Base-by-base conservation (phyloP, 2,113 vertebrate species). In the Leucopsar rothschildi region DNA sequence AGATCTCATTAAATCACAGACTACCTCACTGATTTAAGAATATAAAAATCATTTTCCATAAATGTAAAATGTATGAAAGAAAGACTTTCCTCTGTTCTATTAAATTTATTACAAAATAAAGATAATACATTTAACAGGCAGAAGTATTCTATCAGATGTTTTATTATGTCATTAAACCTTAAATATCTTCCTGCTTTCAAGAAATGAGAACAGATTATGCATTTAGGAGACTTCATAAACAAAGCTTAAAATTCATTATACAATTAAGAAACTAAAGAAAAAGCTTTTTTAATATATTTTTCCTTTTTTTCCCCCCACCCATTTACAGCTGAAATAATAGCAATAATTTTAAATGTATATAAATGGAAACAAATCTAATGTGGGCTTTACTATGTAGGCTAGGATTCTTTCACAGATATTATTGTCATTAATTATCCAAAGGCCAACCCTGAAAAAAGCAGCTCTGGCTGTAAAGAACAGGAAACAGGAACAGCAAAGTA, bases 1-100 rank as follows among this genome's bases (percentile, higher is more conserved):
- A 81, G 39, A n/a, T 95, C 49, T 97, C 76, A 69, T 92, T 94
- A 96, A 97, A 86, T 73, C 66, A 57, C 9, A 72, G n/a, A 19
- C 22, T 73, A 69, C 22, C 89, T 91, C 64, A 64, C 47, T 65
- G 93, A 86, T 92, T 93, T 91, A 90, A 93, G 86, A 91, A 28
- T 57, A 76, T 78, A 88, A 73, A 53, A 89, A 33, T 84, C 5
- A 73, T 78, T 96, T 96, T 92, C 61, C 14, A 11, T 61, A 89
- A 63, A 82, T 5, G 17, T 39, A 91, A 83, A 59, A 53, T 90
- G 37, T 44, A 57, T 64, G 75, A 59, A 68, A 88, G 61, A 92
- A 90, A 82, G 11, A 85, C 52, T 88, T 82, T 90, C 80, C 22
- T 56, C 39, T 77, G 20, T 85, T 78, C 25, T 60, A 90, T 57